Conservation (phyloP, 2,113 vertebrate species). For the Dicentrarchus labrax region DNA sequence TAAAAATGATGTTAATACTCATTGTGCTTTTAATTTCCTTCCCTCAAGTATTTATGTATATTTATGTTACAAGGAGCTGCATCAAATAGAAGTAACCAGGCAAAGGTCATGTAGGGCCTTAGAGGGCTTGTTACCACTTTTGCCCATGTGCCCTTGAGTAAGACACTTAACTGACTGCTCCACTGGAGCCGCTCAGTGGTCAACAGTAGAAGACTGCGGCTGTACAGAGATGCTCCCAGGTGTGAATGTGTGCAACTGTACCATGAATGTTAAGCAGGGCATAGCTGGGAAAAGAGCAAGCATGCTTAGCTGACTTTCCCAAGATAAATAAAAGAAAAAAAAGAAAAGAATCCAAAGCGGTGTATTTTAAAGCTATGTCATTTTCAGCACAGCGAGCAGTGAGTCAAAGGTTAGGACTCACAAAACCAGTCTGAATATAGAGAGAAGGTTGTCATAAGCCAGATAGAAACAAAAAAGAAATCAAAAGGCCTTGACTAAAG, state of each 20-base stretch:
- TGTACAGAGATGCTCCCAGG: constrained; percentile 55
- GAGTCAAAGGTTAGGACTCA: constrained; percentile 36
- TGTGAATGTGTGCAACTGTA: constrained; percentile 50
- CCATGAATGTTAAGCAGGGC: constrained; percentile 70
- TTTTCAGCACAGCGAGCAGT: constrained; percentile 31
- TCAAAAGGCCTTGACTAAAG: not conserved
- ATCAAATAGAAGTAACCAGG: constrained; percentile 35
- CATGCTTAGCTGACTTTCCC: constrained; percentile 32
- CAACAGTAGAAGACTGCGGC: constrained; percentile 55
- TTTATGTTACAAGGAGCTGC: constrained; percentile 33
- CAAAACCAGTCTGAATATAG: not conserved
- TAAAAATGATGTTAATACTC: constrained; percentile 31
- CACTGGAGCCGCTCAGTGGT: constrained; percentile 43
- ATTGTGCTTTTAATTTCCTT: constrained; percentile 28
- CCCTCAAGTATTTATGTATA: constrained; percentile 26
- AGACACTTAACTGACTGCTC: constrained; percentile 59
- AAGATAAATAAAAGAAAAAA: constrained; percentile 39
- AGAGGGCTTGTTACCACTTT: constrained; percentile 49
- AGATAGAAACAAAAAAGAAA: not conserved
- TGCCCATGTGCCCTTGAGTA: constrained; percentile 60
- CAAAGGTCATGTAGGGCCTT: constrained; percentile 13
- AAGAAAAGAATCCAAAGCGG: not conserved
- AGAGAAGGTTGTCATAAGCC: not conserved
- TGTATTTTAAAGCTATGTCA: constrained; percentile 12
- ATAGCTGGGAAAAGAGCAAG: constrained; percentile 37